Evolutionary conservation across 2,888 invertebrate genomes (phyloP).

Genomic region (Tigriopus californicus): DNA sequence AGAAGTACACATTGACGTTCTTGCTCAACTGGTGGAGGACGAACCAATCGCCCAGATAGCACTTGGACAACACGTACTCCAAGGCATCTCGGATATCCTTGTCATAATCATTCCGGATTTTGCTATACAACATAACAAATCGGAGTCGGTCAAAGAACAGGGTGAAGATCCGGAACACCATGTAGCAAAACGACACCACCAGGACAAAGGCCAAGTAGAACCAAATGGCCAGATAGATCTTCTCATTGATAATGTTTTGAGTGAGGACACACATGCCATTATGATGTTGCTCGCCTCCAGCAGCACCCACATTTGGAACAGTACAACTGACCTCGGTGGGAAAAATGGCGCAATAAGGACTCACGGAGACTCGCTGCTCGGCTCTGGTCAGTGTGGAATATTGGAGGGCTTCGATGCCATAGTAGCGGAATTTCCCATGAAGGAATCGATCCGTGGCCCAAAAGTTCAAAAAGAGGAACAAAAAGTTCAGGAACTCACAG

Average conservation of each 20-base stretch:
- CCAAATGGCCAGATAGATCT: conserved; percentile 14
- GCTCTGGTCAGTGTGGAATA: neutral
- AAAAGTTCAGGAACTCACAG: conserved; percentile 12
- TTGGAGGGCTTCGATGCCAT: conserved; percentile 4
- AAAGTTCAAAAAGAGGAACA: conserved; percentile 9
- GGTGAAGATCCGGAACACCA: conserved; percentile 6
- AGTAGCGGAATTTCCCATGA: conserved; percentile 10
- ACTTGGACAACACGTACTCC: neutral
- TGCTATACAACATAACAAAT: too few species aligned
- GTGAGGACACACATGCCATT: conserved; percentile 15
- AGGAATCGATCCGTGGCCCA: conserved; percentile 7
- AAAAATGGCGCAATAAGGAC: conserved; percentile 9
- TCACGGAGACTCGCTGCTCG: neutral
- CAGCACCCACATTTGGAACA: conserved; percentile 14
- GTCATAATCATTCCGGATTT: neutral
- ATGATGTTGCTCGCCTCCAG: conserved; percentile 10
- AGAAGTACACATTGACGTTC: conserved; percentile 13
- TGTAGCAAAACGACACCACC: neutral
- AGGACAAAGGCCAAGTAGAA: conserved; percentile 8
- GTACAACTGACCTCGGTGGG: conserved; percentile 13
- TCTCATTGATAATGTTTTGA: conserved; percentile 16
- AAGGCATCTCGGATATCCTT: neutral
- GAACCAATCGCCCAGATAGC: conserved; percentile 15
- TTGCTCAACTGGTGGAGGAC: conserved; percentile 14
- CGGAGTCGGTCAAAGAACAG: neutral